A percentile compares a stretch with the other conserved stretches of the same genome.
Evolutionary conservation across 2,113 vertebrate species (phyloP).

Genomic region (Pseudopodoces humilis): DNA sequence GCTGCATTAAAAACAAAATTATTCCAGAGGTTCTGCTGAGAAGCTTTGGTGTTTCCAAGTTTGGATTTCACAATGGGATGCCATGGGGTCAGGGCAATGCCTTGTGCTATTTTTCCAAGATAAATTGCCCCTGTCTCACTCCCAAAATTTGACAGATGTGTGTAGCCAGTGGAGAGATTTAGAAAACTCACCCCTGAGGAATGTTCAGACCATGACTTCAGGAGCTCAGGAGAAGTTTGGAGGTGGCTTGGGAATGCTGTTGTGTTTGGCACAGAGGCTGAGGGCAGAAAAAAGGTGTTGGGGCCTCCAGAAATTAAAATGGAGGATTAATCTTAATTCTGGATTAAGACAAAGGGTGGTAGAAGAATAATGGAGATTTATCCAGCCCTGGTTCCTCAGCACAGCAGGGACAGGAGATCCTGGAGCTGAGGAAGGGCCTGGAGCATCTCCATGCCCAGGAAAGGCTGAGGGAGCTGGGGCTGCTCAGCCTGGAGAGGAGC

Average conservation of each 20-base stretch:
- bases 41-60: not conserved
- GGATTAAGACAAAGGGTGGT: not conserved
- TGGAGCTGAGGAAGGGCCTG: not conserved
- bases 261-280: not conserved
- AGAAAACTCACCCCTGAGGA: not conserved
- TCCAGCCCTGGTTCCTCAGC: not conserved
- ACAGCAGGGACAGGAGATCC: not conserved
- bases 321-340: not conserved
- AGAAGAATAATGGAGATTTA: not conserved
- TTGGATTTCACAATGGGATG: not conserved
- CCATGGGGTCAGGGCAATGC: not conserved
- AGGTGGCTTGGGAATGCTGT: not conserved
- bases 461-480: not conserved
- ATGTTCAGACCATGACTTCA: not conserved
- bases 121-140: not conserved
- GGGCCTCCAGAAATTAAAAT: not conserved
- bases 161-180: not conserved
- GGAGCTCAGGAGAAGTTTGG: not conserved
- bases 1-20: not conserved
- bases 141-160: not conserved
- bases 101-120: not conserved
- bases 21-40: not conserved
- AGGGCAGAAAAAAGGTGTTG: not conserved
- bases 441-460: not conserved
- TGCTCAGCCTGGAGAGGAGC: not conserved